A percentile compares a stretch with the other conserved stretches of the same genome.
Evolutionary conservation across 2,797 vertebrate genomes (phyloP).

Genomic region (Sebastes minor): DNA sequence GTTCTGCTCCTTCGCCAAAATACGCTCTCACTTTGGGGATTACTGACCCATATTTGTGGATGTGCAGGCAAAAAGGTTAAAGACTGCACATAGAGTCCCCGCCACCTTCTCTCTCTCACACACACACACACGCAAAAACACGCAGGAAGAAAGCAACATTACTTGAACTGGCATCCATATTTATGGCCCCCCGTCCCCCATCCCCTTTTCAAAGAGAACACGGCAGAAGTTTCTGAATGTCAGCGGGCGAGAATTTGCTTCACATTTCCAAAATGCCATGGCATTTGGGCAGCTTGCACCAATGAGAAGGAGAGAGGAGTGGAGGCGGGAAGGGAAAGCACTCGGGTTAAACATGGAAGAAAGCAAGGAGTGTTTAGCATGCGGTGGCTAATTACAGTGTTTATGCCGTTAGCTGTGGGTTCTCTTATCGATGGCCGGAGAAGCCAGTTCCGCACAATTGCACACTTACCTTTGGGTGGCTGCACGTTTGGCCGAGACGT

Average conservation of each 20-base stretch:
- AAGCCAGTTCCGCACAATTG: slow-evolving; percentile 59
- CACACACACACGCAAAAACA: slow-evolving; percentile 17
- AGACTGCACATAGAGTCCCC: slow-evolving; percentile 71
- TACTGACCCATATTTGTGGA: slow-evolving; percentile 85
- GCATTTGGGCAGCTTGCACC: slow-evolving; percentile 85
- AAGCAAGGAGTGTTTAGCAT: slow-evolving; percentile 46
- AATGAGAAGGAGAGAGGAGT: slow-evolving; percentile 69
- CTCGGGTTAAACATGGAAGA: slow-evolving; percentile 65
- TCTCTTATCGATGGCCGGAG: slow-evolving; percentile 56
- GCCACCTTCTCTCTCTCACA: slow-evolving; percentile 24
- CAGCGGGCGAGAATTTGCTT: slow-evolving; percentile 82
- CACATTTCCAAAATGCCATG: slow-evolving; percentile 89
- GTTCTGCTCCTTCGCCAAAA: slow-evolving; percentile 76
- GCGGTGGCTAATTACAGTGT: slow-evolving; percentile 72
- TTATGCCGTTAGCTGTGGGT: slow-evolving; percentile 49
- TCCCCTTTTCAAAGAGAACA: slow-evolving; percentile 68
- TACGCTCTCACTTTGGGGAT: slow-evolving; percentile 79
- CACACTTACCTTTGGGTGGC: slow-evolving; percentile 83
- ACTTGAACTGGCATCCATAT: slow-evolving; percentile 82
- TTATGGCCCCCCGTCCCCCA: slow-evolving; percentile 68
- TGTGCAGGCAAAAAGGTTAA: slow-evolving; percentile 84
- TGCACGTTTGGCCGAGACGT: slow-evolving; percentile 69
- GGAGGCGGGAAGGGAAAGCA: slow-evolving; percentile 58
- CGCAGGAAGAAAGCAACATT: slow-evolving; percentile 68
- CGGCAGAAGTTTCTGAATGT: slow-evolving; percentile 87